Percentiles rank a stretch among this genome's conserved stretches.
phyloP scores from a whole-genome alignment of 1,140 invertebrate species.

The Diabrotica virgifera region DNA sequence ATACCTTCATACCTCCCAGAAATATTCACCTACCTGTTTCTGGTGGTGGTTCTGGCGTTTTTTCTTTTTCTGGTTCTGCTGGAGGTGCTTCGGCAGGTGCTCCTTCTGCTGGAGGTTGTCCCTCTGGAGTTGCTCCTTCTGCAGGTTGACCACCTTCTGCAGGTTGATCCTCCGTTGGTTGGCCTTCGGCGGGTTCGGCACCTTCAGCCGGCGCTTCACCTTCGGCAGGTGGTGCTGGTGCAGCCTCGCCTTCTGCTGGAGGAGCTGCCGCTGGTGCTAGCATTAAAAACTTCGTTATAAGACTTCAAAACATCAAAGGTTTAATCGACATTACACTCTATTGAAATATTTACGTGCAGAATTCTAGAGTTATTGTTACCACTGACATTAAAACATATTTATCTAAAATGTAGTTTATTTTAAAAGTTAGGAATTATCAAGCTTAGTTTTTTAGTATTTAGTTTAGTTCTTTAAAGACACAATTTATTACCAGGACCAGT shows the following conservation, averaged over 20 bases:
- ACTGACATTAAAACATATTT: too few relatives aligned
- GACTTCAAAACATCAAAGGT: too few relatives aligned
- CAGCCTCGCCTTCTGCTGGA: slow-evolving; percentile 5
- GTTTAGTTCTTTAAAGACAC: too few relatives aligned
- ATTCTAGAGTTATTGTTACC: too few relatives aligned
- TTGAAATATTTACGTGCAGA: too few relatives aligned
- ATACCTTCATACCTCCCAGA: too few relatives aligned
- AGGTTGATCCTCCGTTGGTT: slow-evolving; percentile 41
- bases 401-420: too few relatives aligned
- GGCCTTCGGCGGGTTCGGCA: slow-evolving; percentile 19
- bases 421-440: too few relatives aligned
- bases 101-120: slow-evolving; percentile 43
- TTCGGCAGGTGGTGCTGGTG: slow-evolving; percentile 18
- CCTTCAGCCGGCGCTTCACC: slow-evolving; percentile 20
- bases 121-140: slow-evolving; percentile 37
- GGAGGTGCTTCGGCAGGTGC: slow-evolving; percentile 51
- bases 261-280: not conserved
- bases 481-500: too few relatives aligned
- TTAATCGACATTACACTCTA: too few relatives aligned
- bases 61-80: slow-evolving; percentile 31
- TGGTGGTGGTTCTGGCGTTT: slow-evolving; percentile 14
- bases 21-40: slow-evolving; percentile 13
- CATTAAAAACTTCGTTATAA: not conserved
- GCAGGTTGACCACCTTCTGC: slow-evolving; percentile 19
- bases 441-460: too few relatives aligned